Evolutionary conservation across 2,113 vertebrate genomes (phyloP).

Genomic region (Myrmophylax atrothorax): DNA sequence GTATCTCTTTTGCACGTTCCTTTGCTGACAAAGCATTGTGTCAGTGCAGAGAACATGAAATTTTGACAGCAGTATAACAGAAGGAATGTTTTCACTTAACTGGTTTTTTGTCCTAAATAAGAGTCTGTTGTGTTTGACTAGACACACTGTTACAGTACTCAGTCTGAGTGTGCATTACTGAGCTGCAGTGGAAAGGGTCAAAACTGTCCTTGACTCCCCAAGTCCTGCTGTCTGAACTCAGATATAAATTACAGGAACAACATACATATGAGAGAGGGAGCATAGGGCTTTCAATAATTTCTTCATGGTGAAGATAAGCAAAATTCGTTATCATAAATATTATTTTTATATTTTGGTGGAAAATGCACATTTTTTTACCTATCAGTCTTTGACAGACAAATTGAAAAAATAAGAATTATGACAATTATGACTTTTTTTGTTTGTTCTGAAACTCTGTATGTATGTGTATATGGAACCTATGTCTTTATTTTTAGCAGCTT

Average conservation of each 20-base stretch:
- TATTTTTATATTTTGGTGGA: not conserved
- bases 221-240: not conserved
- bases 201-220: not conserved
- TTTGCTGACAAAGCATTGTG: not conserved
- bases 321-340: not conserved
- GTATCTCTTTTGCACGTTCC: not conserved
- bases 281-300: not conserved
- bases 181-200: not conserved
- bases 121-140: not conserved
- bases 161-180: accelerated
- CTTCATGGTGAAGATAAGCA: not conserved
- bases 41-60: not conserved
- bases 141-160: not conserved
- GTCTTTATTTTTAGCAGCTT: not conserved
- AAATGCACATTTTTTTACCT: not conserved
- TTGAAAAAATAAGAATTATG: not conserved
- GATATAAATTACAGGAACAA: not conserved
- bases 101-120: not conserved
- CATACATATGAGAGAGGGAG: not conserved
- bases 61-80: not conserved
- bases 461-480: not conserved
- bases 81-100: not conserved
- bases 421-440: not conserved
- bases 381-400: not conserved
- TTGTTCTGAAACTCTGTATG: not conserved